phyloP scores from a whole-genome alignment of 2,888 invertebrate genomes.

The Rhamnusium bicolor region DNA sequence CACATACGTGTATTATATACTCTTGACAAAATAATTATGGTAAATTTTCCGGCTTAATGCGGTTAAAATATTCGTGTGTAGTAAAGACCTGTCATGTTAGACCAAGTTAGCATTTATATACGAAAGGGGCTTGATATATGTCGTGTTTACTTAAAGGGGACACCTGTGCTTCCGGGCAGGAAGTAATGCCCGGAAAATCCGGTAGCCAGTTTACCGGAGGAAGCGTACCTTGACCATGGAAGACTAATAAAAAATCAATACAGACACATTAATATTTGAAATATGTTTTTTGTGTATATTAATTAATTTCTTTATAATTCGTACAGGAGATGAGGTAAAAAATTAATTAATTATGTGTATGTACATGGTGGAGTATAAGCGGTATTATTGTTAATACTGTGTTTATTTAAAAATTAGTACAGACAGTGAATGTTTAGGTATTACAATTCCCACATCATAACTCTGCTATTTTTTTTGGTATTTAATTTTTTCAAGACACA shows the following conservation, averaged over 20 bases:
- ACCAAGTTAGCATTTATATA: conserved; percentile 31
- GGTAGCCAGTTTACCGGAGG: conserved; percentile 56
- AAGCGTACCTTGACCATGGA: conserved; percentile 52
- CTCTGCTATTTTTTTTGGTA: no score
- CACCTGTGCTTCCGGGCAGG: conserved; percentile 68
- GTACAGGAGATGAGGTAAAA: no score
- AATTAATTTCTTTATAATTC: neutral
- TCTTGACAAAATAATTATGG: conserved; percentile 54
- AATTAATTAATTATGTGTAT: no score
- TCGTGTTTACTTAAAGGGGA: conserved; percentile 67
- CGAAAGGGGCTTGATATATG: conserved; percentile 45
- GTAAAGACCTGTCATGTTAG: conserved; percentile 33
- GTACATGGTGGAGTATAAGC: no score
- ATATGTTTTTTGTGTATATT: neutral
- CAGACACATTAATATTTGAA: neutral
- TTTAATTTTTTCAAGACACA: no score
- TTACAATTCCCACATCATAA: no score
- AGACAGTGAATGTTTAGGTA: no score
- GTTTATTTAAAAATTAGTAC: no score
- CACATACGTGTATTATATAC: conserved; percentile 41
- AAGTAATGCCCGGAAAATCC: conserved; percentile 63
- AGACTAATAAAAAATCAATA: conserved; percentile 32
- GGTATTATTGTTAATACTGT: no score
- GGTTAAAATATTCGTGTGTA: conserved; percentile 50
- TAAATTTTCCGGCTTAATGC: conserved; percentile 52